Base-by-base conservation (phyloP, 2,888 invertebrate species). In the Orthonychiurus folsomi region DNA sequence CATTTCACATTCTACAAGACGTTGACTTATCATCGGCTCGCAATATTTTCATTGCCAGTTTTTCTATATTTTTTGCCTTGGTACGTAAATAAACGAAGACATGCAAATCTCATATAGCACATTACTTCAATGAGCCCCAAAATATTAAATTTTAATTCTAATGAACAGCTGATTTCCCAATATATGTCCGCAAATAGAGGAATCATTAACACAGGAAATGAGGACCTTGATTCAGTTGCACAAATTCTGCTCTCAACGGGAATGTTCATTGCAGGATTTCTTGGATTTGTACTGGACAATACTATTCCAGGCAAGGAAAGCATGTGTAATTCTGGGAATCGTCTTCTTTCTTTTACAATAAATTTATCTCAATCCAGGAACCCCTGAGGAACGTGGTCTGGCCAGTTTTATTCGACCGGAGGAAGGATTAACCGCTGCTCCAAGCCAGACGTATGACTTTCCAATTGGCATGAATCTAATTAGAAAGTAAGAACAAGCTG, bases 41-140 rank as follows among this genome's bases (percentile, higher is more conserved):
- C 61, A 93, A 93, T 79, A 81, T 93, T 56, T 92, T 92, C 77
- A 89, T 93, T 69, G 82, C 93, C 28, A 93, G 93, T 18, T 84
- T 92, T 73, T 88, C 92, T 2, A 80, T 93, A 66, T 91, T 93
- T 79, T 86, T 89, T 74, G 92, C 92, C 1, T 77, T 93, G 79
- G 81, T 79, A 73, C 73, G 73, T 63, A 24, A 2, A 56, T 2
- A 5, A 37, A 9, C 15, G 5, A 37, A 37, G 15, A 37, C 15
- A 37, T 37, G 37, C n/a, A n/a, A n/a, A n/a, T n/a, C 48, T 3
- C 20, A 3, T 18, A n/a, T 63, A 26, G 18, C 27, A n/a, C 2
- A 2, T 28, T 48, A 53, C 18, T 23, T 25, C 24, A 48, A 59
- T 18, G 50, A 57, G 37, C 20, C 53, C 18, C 21, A 24, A n/a